phyloP scores from a whole-genome alignment of 2,888 invertebrate species.

The Lottia gigantea region DNA sequence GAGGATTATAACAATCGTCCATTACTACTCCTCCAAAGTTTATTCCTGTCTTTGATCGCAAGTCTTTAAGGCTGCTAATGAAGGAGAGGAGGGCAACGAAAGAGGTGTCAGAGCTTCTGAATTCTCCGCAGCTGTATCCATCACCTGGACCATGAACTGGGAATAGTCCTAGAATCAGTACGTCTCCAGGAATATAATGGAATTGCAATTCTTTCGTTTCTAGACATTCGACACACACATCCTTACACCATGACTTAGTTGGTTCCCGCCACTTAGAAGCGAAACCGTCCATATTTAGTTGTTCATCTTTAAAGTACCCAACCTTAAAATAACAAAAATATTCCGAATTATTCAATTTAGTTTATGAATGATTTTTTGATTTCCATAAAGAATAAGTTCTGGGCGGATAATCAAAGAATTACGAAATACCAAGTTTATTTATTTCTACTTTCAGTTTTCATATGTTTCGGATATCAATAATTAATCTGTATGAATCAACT shows the following conservation, averaged over 20 bases:
- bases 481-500: too few relatives aligned
- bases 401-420: too few relatives aligned
- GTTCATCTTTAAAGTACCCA: slow-evolving; percentile 12
- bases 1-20: slow-evolving; percentile 31
- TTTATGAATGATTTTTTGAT: too few relatives aligned
- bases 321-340: slow-evolving; percentile 10
- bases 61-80: background rate
- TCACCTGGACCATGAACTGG: slow-evolving; percentile 36
- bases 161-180: slow-evolving; percentile 44
- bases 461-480: too few relatives aligned
- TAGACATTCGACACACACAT: slow-evolving; percentile 36
- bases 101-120: slow-evolving; percentile 21
- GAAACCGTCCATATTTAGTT: background rate
- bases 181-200: slow-evolving; percentile 42
- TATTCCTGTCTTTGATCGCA: background rate
- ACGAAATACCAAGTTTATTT: too few relatives aligned
- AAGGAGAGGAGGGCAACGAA: slow-evolving; percentile 20
- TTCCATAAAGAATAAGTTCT: too few relatives aligned
- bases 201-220: slow-evolving; percentile 28
- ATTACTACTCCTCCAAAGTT: slow-evolving; percentile 26
- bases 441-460: too few relatives aligned
- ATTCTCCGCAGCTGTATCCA: slow-evolving; percentile 22
- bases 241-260: slow-evolving; percentile 29
- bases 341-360: too few relatives aligned
- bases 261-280: background rate